phyloP scores from a whole-genome alignment of 2,797 vertebrate genomes.

The Chaunax sp. region DNA sequence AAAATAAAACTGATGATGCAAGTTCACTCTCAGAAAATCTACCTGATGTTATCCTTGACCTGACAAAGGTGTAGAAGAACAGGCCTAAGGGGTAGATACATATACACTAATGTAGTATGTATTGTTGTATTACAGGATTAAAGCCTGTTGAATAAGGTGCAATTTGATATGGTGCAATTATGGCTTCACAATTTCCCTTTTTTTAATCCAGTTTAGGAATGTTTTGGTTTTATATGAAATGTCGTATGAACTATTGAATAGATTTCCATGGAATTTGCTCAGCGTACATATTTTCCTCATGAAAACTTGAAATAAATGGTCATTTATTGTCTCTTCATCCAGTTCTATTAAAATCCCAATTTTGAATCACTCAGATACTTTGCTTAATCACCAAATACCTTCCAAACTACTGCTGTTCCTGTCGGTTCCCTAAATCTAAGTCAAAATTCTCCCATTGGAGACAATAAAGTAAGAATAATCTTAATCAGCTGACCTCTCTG shows the following conservation, averaged over 20 bases:
- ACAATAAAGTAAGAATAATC: too few relatives aligned
- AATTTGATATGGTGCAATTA: too few relatives aligned
- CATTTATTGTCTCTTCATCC: background rate
- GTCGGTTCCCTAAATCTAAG: too few relatives aligned
- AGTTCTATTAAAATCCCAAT: background rate
- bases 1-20: conserved; percentile 30
- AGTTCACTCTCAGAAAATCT: conserved; percentile 20
- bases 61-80: background rate
- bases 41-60: background rate
- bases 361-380: background rate
- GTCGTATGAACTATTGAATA: background rate
- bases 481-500: too few relatives aligned
- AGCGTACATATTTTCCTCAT: background rate
- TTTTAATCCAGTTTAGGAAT: too few relatives aligned
- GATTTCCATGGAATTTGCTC: background rate
- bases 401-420: background rate
- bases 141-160: too few relatives aligned
- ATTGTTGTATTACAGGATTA: background rate
- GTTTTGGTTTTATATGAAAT: too few relatives aligned
- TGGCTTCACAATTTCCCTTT: too few relatives aligned
- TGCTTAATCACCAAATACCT: background rate
- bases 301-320: background rate
- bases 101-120: background rate
- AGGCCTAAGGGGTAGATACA: background rate
- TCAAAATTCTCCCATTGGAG: too few relatives aligned